These are phyloP conservation scores for Protobothrops flavoviridis DNA, from an alignment of 2,113 vertebrate genomes.

Conservation along the genomic window DNA sequence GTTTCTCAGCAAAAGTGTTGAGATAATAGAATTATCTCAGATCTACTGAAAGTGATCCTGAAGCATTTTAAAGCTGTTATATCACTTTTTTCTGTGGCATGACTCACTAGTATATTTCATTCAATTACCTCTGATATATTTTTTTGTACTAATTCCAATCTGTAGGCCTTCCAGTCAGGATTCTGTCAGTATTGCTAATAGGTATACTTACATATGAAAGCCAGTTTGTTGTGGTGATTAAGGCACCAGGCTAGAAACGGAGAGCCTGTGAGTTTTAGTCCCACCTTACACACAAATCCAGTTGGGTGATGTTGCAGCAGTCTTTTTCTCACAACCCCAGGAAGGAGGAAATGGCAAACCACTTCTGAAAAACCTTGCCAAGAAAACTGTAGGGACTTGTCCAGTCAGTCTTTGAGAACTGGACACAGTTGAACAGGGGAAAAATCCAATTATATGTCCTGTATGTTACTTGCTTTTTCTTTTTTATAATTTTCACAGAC, in stretches of 20 bases:
- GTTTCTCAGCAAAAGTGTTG: not conserved
- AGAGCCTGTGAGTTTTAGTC: not conserved
- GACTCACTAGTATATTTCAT: not conserved
- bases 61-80: not conserved
- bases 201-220: not conserved
- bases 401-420: not conserved
- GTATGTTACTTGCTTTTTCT: not conserved
- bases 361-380: not conserved
- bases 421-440: not conserved
- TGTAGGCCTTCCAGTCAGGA: too few species aligned
- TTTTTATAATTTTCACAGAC: conserved; percentile 72
- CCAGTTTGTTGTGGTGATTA: not conserved
- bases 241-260: not conserved
- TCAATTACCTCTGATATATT: not conserved
- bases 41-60: not conserved
- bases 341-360: not conserved
- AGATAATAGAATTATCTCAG: not conserved
- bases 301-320: not conserved
- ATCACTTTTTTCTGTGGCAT: not conserved
- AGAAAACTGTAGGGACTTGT: not conserved
- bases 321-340: not conserved
- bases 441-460: not conserved
- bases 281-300: not conserved
- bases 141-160: not conserved
- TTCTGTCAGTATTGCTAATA: not conserved